Conservation (phyloP, 2,888 invertebrate species). For the Seira musarum region DNA sequence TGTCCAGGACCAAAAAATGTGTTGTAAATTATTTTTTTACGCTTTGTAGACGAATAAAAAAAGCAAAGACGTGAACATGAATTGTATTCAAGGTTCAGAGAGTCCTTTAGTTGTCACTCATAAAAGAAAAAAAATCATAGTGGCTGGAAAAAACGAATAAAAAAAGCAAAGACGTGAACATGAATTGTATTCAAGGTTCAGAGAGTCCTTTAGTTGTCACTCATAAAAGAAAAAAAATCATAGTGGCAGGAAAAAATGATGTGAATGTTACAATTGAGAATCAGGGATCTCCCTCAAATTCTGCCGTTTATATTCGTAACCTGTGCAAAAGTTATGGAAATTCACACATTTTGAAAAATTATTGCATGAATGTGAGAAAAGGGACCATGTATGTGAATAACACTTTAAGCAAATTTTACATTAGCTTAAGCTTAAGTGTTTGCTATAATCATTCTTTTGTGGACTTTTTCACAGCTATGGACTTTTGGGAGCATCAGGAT, state of each 20-base stretch:
- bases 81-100: constrained; percentile 14
- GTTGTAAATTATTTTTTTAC: too few species aligned
- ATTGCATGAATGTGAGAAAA: constrained; percentile 12
- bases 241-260: too few species aligned
- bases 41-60: too few species aligned
- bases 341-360: neutral
- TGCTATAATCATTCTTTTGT: too few species aligned
- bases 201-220: constrained; percentile 13
- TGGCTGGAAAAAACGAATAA: neutral
- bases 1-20: too few species aligned
- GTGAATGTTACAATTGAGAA: neutral
- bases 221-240: neutral
- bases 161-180: neutral
- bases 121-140: constrained; percentile 11
- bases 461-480: too few species aligned
- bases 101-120: constrained; percentile 24
- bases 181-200: neutral
- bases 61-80: too few species aligned
- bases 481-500: too few species aligned
- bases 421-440: too few species aligned
- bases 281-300: neutral
- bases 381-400: constrained; percentile 26
- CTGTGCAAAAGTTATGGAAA: too few species aligned
- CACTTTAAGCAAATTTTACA: too few species aligned
- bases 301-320: neutral